Evolutionary conservation across 2,113 vertebrate species (phyloP), one percentile per base, ranked within the genome.

Genomic region (Nothoprocta perdicaria): DNA sequence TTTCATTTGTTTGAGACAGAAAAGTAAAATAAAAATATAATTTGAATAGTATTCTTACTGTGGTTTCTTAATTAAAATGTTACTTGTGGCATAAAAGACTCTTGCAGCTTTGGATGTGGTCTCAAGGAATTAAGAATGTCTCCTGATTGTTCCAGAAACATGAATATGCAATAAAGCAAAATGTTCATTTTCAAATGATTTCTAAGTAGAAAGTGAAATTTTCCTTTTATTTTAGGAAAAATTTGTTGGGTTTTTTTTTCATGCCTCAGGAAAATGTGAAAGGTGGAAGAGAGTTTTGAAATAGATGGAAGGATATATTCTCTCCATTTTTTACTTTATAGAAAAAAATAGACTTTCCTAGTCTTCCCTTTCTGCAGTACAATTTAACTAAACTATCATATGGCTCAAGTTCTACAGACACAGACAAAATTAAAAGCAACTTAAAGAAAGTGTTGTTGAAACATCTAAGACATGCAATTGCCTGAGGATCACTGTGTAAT

Each of bases 1-100:
- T n/a, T 7, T 29, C 83, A 5, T 6, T n/a, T 65, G 31, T 6
- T n/a, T 65, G 31, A 83, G 50, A 52, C 2, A 65, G 10, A 76
- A 76, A 55, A 16, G 26, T 29, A 71, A 75, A 84, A 5, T 0
- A 71, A 19, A 55, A 89, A 75, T 81, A n/a, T 14, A 62, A 58
- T 57, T 69, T 50, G 3, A 41, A 68, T 19, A 38, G 0, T 2
- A 26, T 29, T 61, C 3, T 19, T 66, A 27, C 7, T 2, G 14
- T 27, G 24, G 10, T 78, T 33, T 8, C 5, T 3, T 13, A 84
- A 55, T 45, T 29, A 14, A 8, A 24, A 19, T 73, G 80, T 38
- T 35, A 33, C 3, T 26, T 46, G 1, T 38, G 50, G 26, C 14
- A 13, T 53, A 71, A 66, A 65, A 43, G 14, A 46, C 23, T 3